Evolutionary conservation across 2,113 vertebrate genomes (phyloP).

Genomic region (Heteronetta atricapilla): DNA sequence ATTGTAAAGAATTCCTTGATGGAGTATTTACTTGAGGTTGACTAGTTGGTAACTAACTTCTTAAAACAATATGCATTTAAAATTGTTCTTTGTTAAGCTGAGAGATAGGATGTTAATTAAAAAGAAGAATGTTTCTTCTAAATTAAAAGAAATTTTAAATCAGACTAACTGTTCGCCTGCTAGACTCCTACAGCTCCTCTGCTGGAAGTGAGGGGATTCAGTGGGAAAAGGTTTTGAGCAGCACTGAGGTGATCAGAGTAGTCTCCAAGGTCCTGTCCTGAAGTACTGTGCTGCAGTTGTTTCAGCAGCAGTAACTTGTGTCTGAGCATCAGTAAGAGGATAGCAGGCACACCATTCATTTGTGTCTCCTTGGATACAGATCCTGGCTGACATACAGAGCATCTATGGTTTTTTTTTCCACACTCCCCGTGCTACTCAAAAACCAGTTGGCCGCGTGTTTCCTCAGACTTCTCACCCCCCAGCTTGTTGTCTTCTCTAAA

Average conservation of each 20-base stretch:
- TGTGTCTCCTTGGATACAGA: neutral
- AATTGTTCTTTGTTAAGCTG: constrained; percentile 2
- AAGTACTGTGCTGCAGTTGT: neutral
- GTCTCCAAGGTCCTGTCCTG: neutral
- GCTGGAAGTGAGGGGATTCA: neutral
- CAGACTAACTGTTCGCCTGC: neutral
- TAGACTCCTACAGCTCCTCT: neutral
- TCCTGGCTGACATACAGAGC: neutral
- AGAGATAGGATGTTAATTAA: neutral
- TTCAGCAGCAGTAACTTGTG: neutral
- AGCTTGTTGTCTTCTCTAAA: neutral
- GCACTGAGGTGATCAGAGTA: neutral
- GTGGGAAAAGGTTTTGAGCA: neutral
- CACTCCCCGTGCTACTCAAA: neutral
- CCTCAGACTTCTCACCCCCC: neutral
- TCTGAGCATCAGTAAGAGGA: neutral
- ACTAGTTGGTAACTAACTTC: constrained; percentile 10
- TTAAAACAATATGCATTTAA: neutral
- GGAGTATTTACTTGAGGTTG: neutral
- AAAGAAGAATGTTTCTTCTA: neutral
- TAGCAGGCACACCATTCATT: neutral
- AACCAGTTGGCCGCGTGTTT: neutral
- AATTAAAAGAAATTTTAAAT: neutral
- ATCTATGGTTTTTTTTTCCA: neutral
- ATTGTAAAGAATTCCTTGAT: neutral